Evolutionary conservation across 1,140 invertebrate genomes (phyloP).

Genomic region (Myzus persicae): DNA sequence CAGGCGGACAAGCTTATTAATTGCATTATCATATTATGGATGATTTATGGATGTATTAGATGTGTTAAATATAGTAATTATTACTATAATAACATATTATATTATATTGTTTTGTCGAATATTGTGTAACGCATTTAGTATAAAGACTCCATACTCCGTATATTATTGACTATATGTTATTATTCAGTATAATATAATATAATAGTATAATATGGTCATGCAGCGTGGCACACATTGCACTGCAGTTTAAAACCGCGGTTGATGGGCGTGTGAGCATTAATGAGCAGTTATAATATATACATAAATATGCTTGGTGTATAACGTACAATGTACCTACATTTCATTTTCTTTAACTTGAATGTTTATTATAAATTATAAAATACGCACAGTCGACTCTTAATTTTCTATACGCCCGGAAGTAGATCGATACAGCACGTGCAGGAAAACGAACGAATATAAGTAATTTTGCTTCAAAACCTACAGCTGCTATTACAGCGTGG

Average conservation of each 20-base stretch:
- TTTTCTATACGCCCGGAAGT: slow-evolving; percentile 6
- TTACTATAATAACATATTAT: background rate
- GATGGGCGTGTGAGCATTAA: slow-evolving; percentile 10
- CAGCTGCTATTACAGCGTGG: background rate
- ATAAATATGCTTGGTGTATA: background rate
- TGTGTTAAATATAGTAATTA: background rate
- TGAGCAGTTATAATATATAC: background rate
- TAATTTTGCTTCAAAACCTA: background rate
- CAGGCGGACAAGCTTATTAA: background rate
- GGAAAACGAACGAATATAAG: background rate
- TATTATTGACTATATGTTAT: background rate
- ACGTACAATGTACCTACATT: background rate
- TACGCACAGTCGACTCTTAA: slow-evolving; percentile 17
- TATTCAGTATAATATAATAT: background rate
- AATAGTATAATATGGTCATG: background rate
- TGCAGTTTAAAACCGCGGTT: background rate
- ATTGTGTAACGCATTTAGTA: background rate
- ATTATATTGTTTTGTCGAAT: background rate
- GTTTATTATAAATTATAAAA: background rate
- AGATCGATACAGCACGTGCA: background rate
- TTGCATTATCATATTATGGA: background rate
- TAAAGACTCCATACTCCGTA: background rate
- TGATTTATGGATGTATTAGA: background rate
- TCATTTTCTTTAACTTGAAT: background rate
- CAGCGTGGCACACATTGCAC: slow-evolving; percentile 4